These are phyloP conservation scores for Tyria jacobaeae DNA, from an alignment of 2,888 invertebrate species.

Conservation along the genomic window DNA sequence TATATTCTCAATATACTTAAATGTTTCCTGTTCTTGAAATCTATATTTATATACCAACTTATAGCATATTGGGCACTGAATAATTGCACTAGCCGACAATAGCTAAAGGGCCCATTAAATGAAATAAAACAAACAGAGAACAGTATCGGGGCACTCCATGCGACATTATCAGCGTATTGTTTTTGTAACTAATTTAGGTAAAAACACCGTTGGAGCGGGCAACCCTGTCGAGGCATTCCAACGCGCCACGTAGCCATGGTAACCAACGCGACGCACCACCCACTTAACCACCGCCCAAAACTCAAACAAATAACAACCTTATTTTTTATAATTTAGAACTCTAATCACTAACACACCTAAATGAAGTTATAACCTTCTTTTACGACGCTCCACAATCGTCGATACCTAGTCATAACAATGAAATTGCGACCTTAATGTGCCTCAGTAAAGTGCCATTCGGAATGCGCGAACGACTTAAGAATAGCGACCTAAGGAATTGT, in stretches of 20 bases:
- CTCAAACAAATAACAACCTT: slow-evolving; percentile 76
- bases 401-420: slow-evolving; percentile 80
- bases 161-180: slow-evolving; percentile 62
- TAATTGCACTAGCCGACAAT: slow-evolving; percentile 20
- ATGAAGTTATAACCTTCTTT: slow-evolving; percentile 85
- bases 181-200: slow-evolving; percentile 75
- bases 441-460: slow-evolving; percentile 79
- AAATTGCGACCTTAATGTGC: slow-evolving; percentile 83
- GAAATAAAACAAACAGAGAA: slow-evolving; percentile 48
- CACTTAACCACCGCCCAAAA: slow-evolving; percentile 62
- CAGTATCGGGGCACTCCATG: slow-evolving; percentile 50
- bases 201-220: slow-evolving; percentile 72
- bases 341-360: slow-evolving; percentile 68
- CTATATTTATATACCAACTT: not conserved
- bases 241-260: slow-evolving; percentile 86
- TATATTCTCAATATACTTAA: too few relatives aligned
- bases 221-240: slow-evolving; percentile 78
- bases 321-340: slow-evolving; percentile 64
- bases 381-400: slow-evolving; percentile 77
- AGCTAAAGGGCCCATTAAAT: slow-evolving; percentile 37
- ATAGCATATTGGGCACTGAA: slow-evolving; percentile 1
- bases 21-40: not conserved
- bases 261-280: slow-evolving; percentile 73
- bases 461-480: slow-evolving; percentile 80
- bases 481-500: slow-evolving; percentile 85